Base-by-base conservation (phyloP, 2,888 invertebrate species). In the Rugalucina vietnamica region DNA sequence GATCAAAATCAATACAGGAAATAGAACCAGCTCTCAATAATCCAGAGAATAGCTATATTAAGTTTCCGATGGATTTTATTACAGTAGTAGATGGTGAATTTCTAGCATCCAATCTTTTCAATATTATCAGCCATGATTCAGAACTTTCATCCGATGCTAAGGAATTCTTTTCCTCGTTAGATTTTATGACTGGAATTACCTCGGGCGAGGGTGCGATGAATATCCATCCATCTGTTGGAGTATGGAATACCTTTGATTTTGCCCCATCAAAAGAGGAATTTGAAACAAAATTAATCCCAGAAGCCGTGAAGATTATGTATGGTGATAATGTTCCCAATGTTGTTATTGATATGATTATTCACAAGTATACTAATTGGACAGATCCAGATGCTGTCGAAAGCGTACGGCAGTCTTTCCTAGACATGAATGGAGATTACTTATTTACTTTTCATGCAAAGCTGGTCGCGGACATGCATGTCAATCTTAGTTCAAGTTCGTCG, bases 31-130 rank as follows among this genome's bases (percentile, higher is more conserved):
- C 37, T 71, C 29, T 71, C 12, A 71, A 39, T 12, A 39, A 71
- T 5, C 2, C 4, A 5, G 71, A 36, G 12, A 39, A 71, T 39
- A 21, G 24, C 5, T 39, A 39, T 39, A 36, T 71, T 14, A 71
- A 71, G 29, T 71, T 71, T 71, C 71, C 71, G 4, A 71, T 71
- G 43, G 71, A 71, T 24, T 36, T 71, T 4, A 37, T 71, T 27
- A 24, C 43, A 4, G 37, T 37, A 4, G 8, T 36, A 21, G 71
- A 71, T 71, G 37, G 21, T 37, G 37, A 71, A 34, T 71, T 71
- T 71, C 14, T 71, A 10, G 36, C 12, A 34, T 18, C 37, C n/a
- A 8, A 36, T n/a, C 71, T 37, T 39, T n/a, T n/a, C n/a, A 27
- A 8, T 2, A 71, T 71, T 12, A 24, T 71, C 21, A 71, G 37